Conservation (phyloP, 2,797 vertebrate species). For the Gallinago stenura region DNA sequence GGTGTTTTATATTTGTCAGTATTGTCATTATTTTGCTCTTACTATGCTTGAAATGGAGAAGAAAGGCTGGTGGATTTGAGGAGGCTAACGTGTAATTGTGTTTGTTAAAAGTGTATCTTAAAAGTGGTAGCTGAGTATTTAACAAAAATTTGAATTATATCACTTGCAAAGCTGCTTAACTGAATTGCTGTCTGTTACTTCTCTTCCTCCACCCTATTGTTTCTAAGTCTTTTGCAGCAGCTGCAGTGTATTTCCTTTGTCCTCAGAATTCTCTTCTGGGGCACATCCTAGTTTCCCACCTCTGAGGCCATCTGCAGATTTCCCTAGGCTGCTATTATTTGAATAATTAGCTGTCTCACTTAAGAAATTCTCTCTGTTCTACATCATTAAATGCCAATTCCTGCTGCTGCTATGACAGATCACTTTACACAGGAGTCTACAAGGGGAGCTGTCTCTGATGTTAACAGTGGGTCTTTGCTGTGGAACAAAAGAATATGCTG, state of each 20-base stretch:
- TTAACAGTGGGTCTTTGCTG: neutral
- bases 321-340: neutral
- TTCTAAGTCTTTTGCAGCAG: neutral
- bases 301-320: neutral
- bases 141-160: neutral
- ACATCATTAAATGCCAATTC: conserved; percentile 55
- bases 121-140: neutral
- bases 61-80: neutral
- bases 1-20: neutral
- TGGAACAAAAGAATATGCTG: neutral
- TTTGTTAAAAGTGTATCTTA: neutral
- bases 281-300: neutral
- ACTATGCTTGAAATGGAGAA: neutral
- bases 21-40: neutral
- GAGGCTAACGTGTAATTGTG: neutral
- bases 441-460: neutral
- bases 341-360: conserved; percentile 31
- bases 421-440: neutral
- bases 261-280: neutral
- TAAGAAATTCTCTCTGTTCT: conserved; percentile 58
- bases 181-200: neutral
- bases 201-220: neutral
- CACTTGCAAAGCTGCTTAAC: neutral
- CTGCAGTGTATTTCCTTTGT: neutral
- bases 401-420: conserved; percentile 41